Evolutionary conservation across 23 tunicate genomes (phyloP), one percentile per base, ranked within the genome.

Genomic region (Phallusia fumigata): DNA sequence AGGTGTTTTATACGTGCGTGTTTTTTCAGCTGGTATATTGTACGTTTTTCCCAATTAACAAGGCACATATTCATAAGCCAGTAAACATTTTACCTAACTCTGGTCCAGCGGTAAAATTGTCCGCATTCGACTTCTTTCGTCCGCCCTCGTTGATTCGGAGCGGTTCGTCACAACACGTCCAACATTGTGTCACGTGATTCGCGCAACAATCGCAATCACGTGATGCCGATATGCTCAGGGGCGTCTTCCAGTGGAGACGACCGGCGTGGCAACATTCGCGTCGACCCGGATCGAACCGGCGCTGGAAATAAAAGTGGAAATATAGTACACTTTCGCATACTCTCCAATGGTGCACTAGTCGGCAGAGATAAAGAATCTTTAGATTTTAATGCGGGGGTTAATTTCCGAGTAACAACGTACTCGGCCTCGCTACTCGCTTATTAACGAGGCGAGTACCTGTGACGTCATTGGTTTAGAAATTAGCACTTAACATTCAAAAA

Each of bases 121-220:
- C 32, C 32, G 31, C 26, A 45, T 26, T 52, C 28, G 26, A 24
- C 69, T 58, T 58, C 10, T 40, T 40, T 24, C 69, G 8, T 24
- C 2, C 26, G 28, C 69, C 77, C 1, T 32, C 77, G 22, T 74
- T 32, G 0, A 52, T 40, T 16, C 28, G n/a, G 30, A 82, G 31
- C 15, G 51, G 77, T 72, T 82, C 85, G 69, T 82, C 85, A 72
- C 85, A 82, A 33, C 85, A 82, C 24, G 85, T 82, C 85, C 85
- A 82, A 72, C 85, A 82, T 22, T 82, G 32, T 6, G 53, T 65
- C 52, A 30, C 77, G 77, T 82, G 77, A 26, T 69, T 50, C 6
- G 75, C 34, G 30, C 85, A 82, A 65, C 85, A 82, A 6, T 82
- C 85, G 22, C 85, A 82, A 26, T 69, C 85, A 40, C 45, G 65